A percentile compares a stretch with the other conserved stretches of the same genome.
Evolutionary conservation across 2,888 invertebrate genomes (phyloP).

Genomic region (Parnassius orleans): DNA sequence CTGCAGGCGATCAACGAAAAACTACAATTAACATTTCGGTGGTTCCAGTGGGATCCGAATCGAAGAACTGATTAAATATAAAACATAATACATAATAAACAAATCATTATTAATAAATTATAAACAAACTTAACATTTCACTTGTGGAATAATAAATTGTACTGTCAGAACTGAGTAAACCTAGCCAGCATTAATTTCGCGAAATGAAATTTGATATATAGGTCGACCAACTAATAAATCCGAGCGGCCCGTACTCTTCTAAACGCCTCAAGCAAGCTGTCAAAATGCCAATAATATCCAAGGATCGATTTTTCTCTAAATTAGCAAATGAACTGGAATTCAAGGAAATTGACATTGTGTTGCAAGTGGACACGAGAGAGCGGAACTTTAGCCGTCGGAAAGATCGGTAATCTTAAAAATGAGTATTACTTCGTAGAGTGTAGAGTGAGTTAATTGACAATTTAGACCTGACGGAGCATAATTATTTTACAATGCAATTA

Average conservation of each 20-base stretch:
- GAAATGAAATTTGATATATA: constrained; percentile 32
- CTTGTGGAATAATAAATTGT: constrained; percentile 8
- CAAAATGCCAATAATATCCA: constrained; percentile 47
- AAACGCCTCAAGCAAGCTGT: constrained; percentile 42
- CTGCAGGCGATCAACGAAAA: no score
- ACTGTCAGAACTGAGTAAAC: constrained; percentile 1
- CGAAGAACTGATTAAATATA: no score
- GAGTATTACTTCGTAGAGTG: no score
- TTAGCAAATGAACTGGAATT: constrained; percentile 36
- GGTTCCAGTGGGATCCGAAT: no score
- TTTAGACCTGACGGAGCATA: no score
- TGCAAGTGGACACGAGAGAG: not conserved
- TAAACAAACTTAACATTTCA: not conserved
- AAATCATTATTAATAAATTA: no score
- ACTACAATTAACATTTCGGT: no score
- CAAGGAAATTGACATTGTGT: constrained; percentile 15
- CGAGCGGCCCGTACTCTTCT: constrained; percentile 29
- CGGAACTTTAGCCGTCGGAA: not conserved
- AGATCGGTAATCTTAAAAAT: no score
- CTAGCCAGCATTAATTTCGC: constrained; percentile 22
- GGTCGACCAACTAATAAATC: constrained; percentile 46
- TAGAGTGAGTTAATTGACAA: no score
- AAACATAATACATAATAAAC: no score
- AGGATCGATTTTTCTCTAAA: constrained; percentile 36
- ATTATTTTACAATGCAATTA: no score